Percentiles rank a stretch among this genome's conserved stretches.
Conservation (phyloP, 2,113 vertebrate species). For the Myiozetetes cayanensis region DNA sequence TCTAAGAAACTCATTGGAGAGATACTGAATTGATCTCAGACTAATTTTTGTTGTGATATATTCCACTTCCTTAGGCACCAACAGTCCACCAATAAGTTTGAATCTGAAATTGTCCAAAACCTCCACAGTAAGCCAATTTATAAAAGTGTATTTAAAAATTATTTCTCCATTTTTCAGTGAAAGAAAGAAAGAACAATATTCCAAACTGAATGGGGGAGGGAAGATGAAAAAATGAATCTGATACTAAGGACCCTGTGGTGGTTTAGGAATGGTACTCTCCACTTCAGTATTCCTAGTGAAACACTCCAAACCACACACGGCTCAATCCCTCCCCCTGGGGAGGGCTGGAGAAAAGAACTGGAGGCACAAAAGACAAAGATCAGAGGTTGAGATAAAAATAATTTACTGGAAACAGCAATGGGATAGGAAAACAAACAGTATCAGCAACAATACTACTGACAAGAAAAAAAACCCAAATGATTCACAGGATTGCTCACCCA, state of each 20-base stretch:
- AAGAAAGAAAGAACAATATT: neutral
- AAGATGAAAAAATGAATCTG: neutral
- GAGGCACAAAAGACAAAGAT: neutral
- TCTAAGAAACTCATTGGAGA: neutral
- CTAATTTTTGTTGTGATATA: neutral
- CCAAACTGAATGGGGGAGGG: neutral
- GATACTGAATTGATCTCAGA: neutral
- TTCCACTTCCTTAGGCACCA: neutral
- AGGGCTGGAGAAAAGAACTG: neutral
- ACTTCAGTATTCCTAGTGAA: neutral
- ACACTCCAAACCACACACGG: neutral
- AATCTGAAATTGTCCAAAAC: neutral
- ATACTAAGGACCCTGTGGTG: neutral
- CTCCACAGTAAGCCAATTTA: neutral
- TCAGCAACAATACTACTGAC: neutral
- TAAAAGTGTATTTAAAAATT: neutral
- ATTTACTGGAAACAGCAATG: neutral
- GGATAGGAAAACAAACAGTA: neutral
- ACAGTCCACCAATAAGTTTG: neutral
- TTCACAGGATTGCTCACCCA: neutral
- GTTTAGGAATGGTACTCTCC: neutral
- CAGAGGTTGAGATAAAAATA: neutral
- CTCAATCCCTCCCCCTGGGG: neutral
- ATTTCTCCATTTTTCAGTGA: neutral
- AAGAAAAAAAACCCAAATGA: fast-evolving